Evolutionary conservation across 1,140 invertebrate species (phyloP), one percentile per base, ranked within the genome.

Genomic region (Neodiprion lecontei): DNA sequence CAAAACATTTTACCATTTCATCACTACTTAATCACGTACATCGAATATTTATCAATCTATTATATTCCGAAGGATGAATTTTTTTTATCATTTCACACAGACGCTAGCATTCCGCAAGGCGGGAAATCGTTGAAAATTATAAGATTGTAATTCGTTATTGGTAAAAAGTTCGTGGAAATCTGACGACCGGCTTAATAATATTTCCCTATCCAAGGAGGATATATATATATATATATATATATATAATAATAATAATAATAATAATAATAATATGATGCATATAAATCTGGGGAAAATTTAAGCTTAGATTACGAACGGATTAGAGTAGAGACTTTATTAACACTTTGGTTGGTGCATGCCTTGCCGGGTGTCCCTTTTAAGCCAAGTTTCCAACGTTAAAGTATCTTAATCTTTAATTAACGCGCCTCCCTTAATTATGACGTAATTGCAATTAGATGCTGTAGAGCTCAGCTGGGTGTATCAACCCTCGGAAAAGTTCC

Each of bases 381-480:
- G 67, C 48, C 72, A 81, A 81, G 72, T 80, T 83, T 72, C 73
- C 73, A 61, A 77, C 70, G 72, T 61, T 72, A 75, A 79, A 81
- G 80, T 83, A 83, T 83, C 80, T 82, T 84, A 83, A 85, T 83
- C 83, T 84, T 83, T 82, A 83, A 85, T 85, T 85, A 84, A 82
- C 77, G 77, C 70, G 73, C 76, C 78, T 78, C 67, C 67, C 81
- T 75, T 81, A 80, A 81, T 83, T 83, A 81, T 80, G 78, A 79
- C 79, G 79, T 83, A 84, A 83, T 82, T 82, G 79, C 76, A 82
- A 81, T 80, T 81, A 80, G 75, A 82, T 79, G 78, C 74, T 76
- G 72, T 79, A 78, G 75, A 76, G 78, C 74, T 78, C 48, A 67
- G 50, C 28, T 9, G 9, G 53, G 53, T 61, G n/a, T 61, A 61